Evolutionary conservation across 2,888 invertebrate genomes (phyloP), one percentile per base, ranked within the genome.

Genomic region (Ceraclea dissimilis): DNA sequence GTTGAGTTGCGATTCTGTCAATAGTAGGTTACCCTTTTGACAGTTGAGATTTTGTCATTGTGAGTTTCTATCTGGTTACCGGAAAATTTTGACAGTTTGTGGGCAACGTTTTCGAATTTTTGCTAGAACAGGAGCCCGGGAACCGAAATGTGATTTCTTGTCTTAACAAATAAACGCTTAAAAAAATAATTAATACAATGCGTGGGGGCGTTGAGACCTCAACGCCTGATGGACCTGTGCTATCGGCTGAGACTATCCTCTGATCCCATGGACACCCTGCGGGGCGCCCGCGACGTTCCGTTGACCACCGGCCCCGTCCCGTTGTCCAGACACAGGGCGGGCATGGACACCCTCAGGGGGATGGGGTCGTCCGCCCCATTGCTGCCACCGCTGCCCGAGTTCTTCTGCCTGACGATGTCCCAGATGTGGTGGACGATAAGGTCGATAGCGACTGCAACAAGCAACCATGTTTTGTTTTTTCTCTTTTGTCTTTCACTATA

Each of bases 381-480:
- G 53, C 43, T 18, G 56, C 47, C 44, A 51, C 48, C 17, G 57
- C 47, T 64, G 63, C 64, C 67, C 63, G 17, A 65, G 66, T 53
- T 67, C 64, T 76, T 74, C 75, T 76, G 68, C 75, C 51, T 43
- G 33, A 97, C 86, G 69, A 95, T 88, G 79, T 97, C 97, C 85
- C 94, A 88, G 78, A 98, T 96, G 84, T 98, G 97, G 76, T 96
- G 95, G 68, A 97, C 97, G 79, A 99, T 97, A 76, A 99, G 85
- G 81, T 96, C 94, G 80, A 98, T 97, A 78, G 98, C 98, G 84
- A 98, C 98, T 96, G 90, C 81, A 89, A 31, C 81, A 84, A 76
- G 75, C 74, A 71, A 71, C 71, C 71, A 76, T 69, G 49, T 50
- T 51, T 57, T 49, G 21, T 54, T 22, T 53, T 20, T n/a, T 46